These are phyloP conservation scores for Suncus etruscus DNA, from an alignment of 2,113 vertebrate species.

Conservation along the genomic window DNA sequence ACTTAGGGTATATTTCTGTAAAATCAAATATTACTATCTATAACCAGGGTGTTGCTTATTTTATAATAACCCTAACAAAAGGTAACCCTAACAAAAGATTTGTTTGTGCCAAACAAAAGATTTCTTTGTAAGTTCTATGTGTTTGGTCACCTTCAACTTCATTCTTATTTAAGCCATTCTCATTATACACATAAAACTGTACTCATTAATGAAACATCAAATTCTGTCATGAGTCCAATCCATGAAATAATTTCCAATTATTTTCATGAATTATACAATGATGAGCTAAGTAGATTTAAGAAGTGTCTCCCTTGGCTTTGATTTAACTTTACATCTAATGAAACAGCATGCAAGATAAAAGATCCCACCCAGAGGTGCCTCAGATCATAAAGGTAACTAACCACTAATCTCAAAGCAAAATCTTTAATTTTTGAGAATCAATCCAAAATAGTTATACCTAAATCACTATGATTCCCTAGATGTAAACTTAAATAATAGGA, in stretches of 20 bases:
- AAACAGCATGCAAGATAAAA: neutral
- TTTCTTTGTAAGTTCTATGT: too few relatives aligned
- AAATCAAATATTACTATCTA: neutral
- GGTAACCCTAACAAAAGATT: too few relatives aligned
- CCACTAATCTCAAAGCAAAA: neutral
- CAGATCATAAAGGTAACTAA: neutral
- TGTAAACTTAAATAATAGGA: neutral
- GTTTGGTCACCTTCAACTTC: too few relatives aligned
- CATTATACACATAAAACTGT: neutral
- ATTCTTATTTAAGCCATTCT: neutral
- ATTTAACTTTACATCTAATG: constrained; percentile 7
- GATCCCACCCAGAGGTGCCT: neutral
- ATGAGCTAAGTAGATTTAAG: neutral
- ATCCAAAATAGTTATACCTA: neutral
- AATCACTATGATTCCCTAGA: neutral
- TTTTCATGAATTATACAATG: neutral
- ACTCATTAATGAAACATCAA: neutral
- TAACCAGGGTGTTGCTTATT: neutral
- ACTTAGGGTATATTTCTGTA: neutral
- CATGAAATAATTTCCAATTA: neutral
- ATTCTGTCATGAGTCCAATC: neutral
- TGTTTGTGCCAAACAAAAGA: too few relatives aligned
- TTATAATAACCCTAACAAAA: too few relatives aligned
- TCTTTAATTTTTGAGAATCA: neutral
- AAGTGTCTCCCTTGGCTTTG: neutral